Base-by-base conservation (phyloP, 2,888 invertebrate genomes). In the Xestobium rufovillosum region DNA sequence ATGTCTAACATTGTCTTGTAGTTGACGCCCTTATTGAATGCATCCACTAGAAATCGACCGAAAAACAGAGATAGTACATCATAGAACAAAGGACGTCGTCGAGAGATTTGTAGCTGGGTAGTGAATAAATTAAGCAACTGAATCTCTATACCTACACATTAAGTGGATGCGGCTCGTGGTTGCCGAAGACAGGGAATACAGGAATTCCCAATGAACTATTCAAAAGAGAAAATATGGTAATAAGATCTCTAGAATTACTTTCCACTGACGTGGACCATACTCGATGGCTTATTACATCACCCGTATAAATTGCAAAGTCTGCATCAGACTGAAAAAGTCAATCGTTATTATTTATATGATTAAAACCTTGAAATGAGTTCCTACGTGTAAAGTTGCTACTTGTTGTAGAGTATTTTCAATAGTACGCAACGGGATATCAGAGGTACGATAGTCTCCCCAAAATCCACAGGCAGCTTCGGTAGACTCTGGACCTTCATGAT, bases 211-310 rank as follows among this genome's bases (percentile, higher is more conserved):
- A 75, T 4, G 50, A 48, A 23, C 53, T 36, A n/a, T 52, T 48
- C 8, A 70, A 46, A 35, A 2, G 34, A 34, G n/a, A 52, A 25
- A 73, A 69, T 3, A 74, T 61, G 41, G 71, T 66, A 3, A 56
- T 55, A 33, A 83, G 69, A 44, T 73, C 71, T 1, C 70, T 60
- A 3, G 68, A 61, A 50, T 84, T 85, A 43, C 71, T 63, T 29
- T 71, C 67, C 26, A 69, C 66, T 0, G 78, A 73, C 3, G 88
- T 89, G 50, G 78, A 78, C 90, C 90, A 91, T 11, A 87, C 73
- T 45, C 80, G 79, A 56, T 90, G 89, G 49, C 87, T 81, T 30
- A 87, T 76, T 3, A 87, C 73, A 56, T 94, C 94, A 2, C 94
- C 94, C 12, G 91, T 86, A 60, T 85, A 84, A 52, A 89, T 81